These are phyloP conservation scores for Pyralis farinalis DNA, from an alignment of 2,888 invertebrate species.

Conservation along the genomic window DNA sequence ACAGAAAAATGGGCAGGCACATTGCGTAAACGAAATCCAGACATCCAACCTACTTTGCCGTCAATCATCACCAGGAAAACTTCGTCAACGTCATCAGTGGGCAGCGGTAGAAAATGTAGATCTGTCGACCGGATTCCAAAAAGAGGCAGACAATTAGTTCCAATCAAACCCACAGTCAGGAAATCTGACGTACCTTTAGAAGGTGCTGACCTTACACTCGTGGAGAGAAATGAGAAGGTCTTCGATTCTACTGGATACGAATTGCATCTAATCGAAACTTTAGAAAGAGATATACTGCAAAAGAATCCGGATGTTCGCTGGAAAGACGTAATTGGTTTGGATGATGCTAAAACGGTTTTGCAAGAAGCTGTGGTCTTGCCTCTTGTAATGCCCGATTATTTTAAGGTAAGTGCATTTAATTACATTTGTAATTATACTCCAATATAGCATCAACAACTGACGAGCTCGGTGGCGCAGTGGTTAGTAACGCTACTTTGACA, in stretches of 20 bases:
- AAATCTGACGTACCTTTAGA: conserved; percentile 57
- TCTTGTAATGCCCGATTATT: conserved; percentile 93
- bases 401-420: conserved; percentile 83
- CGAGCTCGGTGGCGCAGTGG: no score
- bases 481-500: no score
- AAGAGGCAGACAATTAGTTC: conserved; percentile 45
- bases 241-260: conserved; percentile 88
- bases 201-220: conserved; percentile 50
- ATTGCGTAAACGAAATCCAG: conserved; percentile 83
- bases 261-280: conserved; percentile 87
- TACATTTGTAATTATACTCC: no score
- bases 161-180: conserved; percentile 56
- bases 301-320: conserved; percentile 91
- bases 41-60: conserved; percentile 83
- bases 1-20: conserved; percentile 87
- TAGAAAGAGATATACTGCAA: conserved; percentile 92
- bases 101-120: conserved; percentile 60
- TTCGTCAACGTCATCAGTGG: conserved; percentile 72
- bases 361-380: conserved; percentile 95
- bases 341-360: conserved; percentile 87
- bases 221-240: conserved; percentile 68
- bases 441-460: no score
- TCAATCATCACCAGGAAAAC: conserved; percentile 76
- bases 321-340: conserved; percentile 88
- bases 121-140: conserved; percentile 67